phyloP scores from a whole-genome alignment of 2,888 invertebrate genomes.

The Drosophila mercatorum region DNA sequence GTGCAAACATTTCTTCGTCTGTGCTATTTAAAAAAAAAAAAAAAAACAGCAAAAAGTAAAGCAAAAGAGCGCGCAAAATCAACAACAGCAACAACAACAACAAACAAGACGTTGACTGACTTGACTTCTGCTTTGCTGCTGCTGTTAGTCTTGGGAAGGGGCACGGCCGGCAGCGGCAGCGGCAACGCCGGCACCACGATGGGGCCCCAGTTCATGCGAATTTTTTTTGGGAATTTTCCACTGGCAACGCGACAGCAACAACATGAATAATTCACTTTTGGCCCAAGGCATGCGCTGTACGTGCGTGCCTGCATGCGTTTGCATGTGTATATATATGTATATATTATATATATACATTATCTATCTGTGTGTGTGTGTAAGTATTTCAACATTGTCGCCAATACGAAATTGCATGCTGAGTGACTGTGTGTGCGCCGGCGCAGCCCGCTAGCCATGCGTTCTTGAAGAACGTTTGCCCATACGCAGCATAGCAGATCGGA shows the following conservation, averaged over 20 bases:
- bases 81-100: constrained; percentile 30
- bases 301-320: constrained; percentile 1
- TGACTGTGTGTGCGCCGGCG: background rate
- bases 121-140: constrained; percentile 48
- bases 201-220: constrained; percentile 72
- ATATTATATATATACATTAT: background rate
- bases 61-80: constrained; percentile 58
- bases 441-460: background rate
- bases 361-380: background rate
- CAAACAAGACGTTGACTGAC: constrained; percentile 47
- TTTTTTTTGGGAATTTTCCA: constrained; percentile 79
- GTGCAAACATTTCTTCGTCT: constrained; percentile 76
- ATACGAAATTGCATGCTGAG: constrained; percentile 71
- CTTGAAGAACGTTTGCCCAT: constrained; percentile 32
- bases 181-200: constrained; percentile 53
- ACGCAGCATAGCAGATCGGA: constrained; percentile 12
- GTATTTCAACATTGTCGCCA: constrained; percentile 64
- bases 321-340: background rate
- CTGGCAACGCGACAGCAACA: constrained; percentile 61
- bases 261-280: constrained; percentile 79
- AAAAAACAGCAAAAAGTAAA: constrained; percentile 27
- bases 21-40: constrained; percentile 65
- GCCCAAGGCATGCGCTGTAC: constrained; percentile 62
- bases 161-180: background rate
- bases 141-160: constrained; percentile 1